Evolutionary conservation across 2,888 invertebrate genomes (phyloP).

Genomic region (Pammene fasciana): DNA sequence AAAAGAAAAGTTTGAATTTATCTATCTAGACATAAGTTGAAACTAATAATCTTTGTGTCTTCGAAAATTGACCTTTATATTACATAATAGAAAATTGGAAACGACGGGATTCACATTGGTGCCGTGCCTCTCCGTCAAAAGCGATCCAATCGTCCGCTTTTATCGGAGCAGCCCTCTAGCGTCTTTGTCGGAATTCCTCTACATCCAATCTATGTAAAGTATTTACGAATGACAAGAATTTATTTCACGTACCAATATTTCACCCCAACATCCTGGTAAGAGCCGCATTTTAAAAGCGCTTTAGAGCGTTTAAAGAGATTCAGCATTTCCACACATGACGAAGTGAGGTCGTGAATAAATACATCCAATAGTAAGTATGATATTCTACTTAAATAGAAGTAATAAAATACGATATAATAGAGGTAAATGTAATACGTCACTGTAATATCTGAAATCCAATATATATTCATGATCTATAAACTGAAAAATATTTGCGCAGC

Average conservation of each 20-base stretch:
- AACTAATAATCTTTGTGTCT: neutral
- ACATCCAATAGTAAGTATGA: too few species aligned
- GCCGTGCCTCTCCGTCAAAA: too few species aligned
- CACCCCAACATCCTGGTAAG: slow-evolving; percentile 54
- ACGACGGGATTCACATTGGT: too few species aligned
- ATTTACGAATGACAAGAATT: slow-evolving; percentile 78
- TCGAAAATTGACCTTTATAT: too few species aligned
- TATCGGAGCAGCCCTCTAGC: too few species aligned
- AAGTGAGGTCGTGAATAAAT: too few species aligned
- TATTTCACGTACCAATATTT: slow-evolving; percentile 76
- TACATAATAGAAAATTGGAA: too few species aligned
- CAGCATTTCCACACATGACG: neutral
- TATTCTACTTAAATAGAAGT: too few species aligned
- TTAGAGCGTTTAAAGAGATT: slow-evolving; percentile 43
- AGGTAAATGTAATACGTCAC: too few species aligned
- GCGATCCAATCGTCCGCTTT: too few species aligned
- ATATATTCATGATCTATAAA: slow-evolving; percentile 13
- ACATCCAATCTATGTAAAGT: slow-evolving; percentile 79
- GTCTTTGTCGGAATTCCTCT: slow-evolving; percentile 48
- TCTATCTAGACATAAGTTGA: slow-evolving; percentile 23
- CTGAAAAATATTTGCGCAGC: slow-evolving; percentile 37
- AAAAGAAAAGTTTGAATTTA: too few species aligned
- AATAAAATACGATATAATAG: too few species aligned
- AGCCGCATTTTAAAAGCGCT: slow-evolving; percentile 60
- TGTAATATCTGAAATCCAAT: slow-evolving; percentile 8